Conservation (phyloP, 1,140 invertebrate genomes). For the Euura lappo region DNA sequence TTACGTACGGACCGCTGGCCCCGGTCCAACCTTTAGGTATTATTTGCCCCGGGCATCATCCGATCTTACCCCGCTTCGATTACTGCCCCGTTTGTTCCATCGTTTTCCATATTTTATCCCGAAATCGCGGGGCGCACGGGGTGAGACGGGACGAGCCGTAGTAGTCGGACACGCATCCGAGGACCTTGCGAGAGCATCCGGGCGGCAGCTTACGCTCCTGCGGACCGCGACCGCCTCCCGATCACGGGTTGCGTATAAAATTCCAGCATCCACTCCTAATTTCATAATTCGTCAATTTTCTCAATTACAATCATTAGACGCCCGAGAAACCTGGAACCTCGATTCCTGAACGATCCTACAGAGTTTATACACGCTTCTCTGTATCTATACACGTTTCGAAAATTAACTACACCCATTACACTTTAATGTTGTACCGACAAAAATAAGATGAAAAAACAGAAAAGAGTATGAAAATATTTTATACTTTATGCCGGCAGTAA, state of each 20-base stretch:
- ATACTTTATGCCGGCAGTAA: not conserved
- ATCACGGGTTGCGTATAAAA: not conserved
- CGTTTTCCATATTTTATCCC: constrained; percentile 7
- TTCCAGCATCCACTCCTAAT: not conserved
- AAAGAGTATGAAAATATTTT: not conserved
- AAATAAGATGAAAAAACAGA: not conserved
- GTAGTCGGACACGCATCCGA: too few species aligned
- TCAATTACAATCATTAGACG: constrained; percentile 1
- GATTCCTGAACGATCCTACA: not conserved
- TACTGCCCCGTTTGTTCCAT: constrained; percentile 1
- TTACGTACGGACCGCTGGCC: not conserved
- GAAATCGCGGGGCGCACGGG: not conserved
- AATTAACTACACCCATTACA: too few species aligned
- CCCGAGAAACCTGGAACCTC: not conserved
- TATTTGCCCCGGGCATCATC: not conserved
- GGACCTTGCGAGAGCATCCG: too few species aligned
- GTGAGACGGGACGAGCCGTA: too few species aligned
- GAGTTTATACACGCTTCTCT: not conserved
- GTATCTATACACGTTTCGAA: too few species aligned
- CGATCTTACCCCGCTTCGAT: constrained; percentile 1
- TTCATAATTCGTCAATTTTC: constrained; percentile 1
- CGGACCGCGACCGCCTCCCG: too few species aligned
- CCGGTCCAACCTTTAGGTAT: not conserved
- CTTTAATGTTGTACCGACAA: too few species aligned
- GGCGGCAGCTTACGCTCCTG: too few species aligned